Conservation (phyloP, 2,888 invertebrate species). For the Athalia circularis region DNA sequence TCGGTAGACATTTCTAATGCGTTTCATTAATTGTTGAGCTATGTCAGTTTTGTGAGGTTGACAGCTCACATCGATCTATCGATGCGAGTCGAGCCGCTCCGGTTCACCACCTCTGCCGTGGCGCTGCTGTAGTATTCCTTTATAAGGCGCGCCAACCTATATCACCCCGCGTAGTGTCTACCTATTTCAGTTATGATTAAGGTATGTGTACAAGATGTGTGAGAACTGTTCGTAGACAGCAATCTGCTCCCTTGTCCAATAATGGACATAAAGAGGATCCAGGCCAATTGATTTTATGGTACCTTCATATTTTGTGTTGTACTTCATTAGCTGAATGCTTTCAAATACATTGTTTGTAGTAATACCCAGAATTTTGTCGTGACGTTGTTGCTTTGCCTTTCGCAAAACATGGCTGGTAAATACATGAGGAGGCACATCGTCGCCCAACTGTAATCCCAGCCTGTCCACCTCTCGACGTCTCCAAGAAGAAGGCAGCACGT, state of each 20-base stretch:
- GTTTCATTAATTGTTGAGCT: no score
- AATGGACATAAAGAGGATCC: slow-evolving; percentile 7
- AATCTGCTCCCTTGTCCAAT: slow-evolving; percentile 8
- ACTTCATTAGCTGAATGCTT: slow-evolving; percentile 4
- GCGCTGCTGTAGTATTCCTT: no score
- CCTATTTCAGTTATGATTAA: no score
- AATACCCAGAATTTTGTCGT: slow-evolving; percentile 27
- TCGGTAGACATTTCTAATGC: no score
- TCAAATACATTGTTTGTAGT: neutral
- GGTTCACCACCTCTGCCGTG: no score
- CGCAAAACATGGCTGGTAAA: slow-evolving; percentile 8
- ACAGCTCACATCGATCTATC: no score
- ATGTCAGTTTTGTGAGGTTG: no score
- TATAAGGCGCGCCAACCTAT: no score
- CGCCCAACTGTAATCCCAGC: slow-evolving; percentile 10
- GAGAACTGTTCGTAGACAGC: slow-evolving; percentile 16
- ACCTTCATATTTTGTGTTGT: neutral
- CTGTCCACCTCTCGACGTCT: slow-evolving; percentile 4
- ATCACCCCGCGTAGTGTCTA: no score
- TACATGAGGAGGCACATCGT: slow-evolving; percentile 4
- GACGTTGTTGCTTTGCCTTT: slow-evolving; percentile 12
- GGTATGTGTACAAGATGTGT: neutral
- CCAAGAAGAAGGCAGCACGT: slow-evolving; percentile 7
- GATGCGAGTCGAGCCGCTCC: no score
- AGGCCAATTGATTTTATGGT: neutral